These are phyloP conservation scores for Glyphotaelius pellucidus DNA, from an alignment of 2,888 invertebrate species.

Conservation along the genomic window DNA sequence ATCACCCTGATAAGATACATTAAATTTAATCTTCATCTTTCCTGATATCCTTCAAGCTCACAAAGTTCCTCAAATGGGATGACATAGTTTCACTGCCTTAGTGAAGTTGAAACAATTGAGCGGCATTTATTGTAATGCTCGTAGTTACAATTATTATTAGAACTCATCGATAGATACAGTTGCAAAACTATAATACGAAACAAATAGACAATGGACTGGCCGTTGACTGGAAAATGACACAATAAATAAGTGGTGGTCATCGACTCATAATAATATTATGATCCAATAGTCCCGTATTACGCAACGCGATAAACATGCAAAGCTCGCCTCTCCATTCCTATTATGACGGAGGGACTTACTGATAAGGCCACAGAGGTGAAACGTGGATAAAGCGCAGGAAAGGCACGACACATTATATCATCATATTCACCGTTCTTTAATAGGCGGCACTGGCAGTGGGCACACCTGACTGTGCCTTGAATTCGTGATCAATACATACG, in stretches of 20 bases:
- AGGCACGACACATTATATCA: background rate
- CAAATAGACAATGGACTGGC: background rate
- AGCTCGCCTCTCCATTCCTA: slow-evolving; percentile 20
- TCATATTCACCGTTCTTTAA: slow-evolving; percentile 10
- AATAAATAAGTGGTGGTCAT: background rate
- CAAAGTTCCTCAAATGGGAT: background rate
- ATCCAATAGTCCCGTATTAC: slow-evolving; percentile 17
- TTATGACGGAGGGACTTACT: background rate
- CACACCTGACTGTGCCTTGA: slow-evolving; percentile 15
- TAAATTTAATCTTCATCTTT: too few relatives aligned
- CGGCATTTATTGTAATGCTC: background rate
- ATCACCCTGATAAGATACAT: background rate
- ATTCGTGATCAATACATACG: slow-evolving; percentile 6
- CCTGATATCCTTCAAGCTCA: background rate
- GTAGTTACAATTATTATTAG: background rate
- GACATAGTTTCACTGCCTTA: background rate
- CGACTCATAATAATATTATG: background rate
- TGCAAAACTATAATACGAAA: background rate
- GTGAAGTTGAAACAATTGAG: background rate
- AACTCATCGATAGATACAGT: background rate
- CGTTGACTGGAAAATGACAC: slow-evolving; percentile 2
- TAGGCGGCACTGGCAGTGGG: background rate
- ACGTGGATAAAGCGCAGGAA: background rate
- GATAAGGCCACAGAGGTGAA: background rate
- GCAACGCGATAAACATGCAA: slow-evolving; percentile 16